These are phyloP conservation scores for Tetranychus truncatus DNA, from an alignment of 2,888 invertebrate species.

Conservation along the genomic window DNA sequence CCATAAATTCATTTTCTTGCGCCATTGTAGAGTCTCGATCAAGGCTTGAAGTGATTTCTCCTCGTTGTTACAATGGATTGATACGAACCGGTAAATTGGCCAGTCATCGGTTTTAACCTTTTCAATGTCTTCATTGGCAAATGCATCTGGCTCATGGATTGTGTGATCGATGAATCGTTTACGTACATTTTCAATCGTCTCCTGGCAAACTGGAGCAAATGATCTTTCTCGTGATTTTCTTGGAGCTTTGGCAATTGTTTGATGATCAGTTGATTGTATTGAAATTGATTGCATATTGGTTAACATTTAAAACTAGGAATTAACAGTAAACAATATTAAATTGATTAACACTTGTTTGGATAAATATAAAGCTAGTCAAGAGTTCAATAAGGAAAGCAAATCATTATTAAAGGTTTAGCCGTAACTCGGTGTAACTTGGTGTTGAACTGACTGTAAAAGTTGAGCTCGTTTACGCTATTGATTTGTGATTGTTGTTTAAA, in stretches of 20 bases:
- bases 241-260: neutral
- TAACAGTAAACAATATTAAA: neutral
- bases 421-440: too few species aligned
- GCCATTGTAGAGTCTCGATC: constrained; percentile 15
- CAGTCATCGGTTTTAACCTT: constrained; percentile 16
- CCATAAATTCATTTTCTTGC: constrained; percentile 14
- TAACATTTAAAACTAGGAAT: neutral
- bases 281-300: neutral
- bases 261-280: neutral
- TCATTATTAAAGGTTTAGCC: neutral
- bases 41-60: constrained; percentile 15
- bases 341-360: neutral
- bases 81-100: constrained; percentile 20
- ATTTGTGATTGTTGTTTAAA: neutral
- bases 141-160: neutral
- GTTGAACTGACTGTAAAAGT: too few species aligned
- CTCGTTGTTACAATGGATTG: constrained; percentile 12
- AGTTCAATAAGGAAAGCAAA: neutral
- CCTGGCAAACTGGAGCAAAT: neutral
- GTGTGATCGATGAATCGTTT: neutral
- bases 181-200: neutral
- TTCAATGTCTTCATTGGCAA: constrained; percentile 13
- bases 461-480: too few species aligned
- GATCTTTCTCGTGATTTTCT: neutral
- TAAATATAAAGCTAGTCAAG: neutral